Conservation (phyloP, 2,797 vertebrate genomes). For the Salmo trutta region DNA sequence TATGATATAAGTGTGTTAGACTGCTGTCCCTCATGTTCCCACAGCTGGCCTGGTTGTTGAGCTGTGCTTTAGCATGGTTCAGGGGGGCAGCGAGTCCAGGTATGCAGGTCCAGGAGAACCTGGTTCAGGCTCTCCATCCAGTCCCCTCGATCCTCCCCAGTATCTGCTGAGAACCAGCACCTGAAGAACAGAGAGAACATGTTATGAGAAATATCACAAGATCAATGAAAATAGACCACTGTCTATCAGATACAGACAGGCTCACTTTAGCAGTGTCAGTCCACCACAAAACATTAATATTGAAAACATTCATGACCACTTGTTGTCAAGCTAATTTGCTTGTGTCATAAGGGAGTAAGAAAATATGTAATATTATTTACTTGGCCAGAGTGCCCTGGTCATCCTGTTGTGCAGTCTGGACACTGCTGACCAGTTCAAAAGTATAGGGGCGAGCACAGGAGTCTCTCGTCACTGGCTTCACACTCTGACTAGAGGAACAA, state of each 20-base stretch:
- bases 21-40: constrained; percentile 70
- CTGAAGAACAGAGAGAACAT: constrained; percentile 48
- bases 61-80: constrained; percentile 11
- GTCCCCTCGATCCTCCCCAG: constrained; percentile 69
- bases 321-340: not conserved
- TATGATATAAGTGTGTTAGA: constrained; percentile 33
- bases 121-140: constrained; percentile 82
- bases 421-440: constrained; percentile 75
- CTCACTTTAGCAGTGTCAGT: too few species aligned
- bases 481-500: constrained; percentile 58
- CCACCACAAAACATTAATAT: not conserved
- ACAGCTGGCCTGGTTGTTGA: constrained; percentile 8
- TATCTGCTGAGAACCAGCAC: constrained; percentile 83
- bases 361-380: constrained; percentile 53
- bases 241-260: too few species aligned
- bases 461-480: constrained; percentile 72
- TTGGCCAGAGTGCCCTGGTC: constrained; percentile 52
- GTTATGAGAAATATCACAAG: not conserved
- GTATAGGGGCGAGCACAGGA: constrained; percentile 81
- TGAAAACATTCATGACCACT: not conserved
- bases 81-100: constrained; percentile 64
- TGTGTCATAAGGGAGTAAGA: not conserved
- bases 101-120: constrained; percentile 73
- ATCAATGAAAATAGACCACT: not conserved
- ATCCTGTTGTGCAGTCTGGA: constrained; percentile 53